A percentile compares a stretch with the other conserved stretches of the same genome.
Conservation (phyloP, 2,113 vertebrate genomes). For the Cinclus cinclus region DNA sequence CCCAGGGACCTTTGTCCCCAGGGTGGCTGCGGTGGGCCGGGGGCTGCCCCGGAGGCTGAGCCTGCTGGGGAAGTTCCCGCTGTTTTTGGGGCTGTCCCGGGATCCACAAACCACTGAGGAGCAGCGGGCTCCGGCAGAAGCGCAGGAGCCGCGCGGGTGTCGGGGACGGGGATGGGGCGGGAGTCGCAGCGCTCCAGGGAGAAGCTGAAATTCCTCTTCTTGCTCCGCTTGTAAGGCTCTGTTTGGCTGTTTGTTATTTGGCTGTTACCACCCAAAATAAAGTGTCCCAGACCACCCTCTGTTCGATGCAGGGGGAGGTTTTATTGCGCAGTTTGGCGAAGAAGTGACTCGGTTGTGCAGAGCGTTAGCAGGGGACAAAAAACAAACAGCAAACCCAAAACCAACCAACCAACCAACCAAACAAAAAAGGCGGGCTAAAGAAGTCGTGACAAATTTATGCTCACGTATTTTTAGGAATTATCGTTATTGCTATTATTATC, state of each 20-base stretch:
- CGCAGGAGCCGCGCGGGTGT: rapidly evolving
- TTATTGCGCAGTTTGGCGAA: not conserved
- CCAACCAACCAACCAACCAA: too few relatives aligned
- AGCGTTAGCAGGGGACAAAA: not conserved
- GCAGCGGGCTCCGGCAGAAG: rapidly evolving
- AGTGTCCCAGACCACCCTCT: not conserved
- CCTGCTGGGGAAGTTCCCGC: rapidly evolving
- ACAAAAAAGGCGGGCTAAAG: not conserved
- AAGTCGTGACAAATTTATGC: not conserved
- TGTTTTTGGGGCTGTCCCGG: rapidly evolving
- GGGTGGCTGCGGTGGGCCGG: too few relatives aligned
- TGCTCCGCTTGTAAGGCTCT: not conserved
- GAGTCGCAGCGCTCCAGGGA: rapidly evolving
- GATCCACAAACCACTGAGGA: rapidly evolving
- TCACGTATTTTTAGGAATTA: too few relatives aligned
- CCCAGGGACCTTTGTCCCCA: too few relatives aligned
- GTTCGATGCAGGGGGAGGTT: rapidly evolving
- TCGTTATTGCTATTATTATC: too few relatives aligned
- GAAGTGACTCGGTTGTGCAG: not conserved
- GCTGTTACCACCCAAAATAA: not conserved
- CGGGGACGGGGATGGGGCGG: not conserved
- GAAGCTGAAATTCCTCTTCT: not conserved
- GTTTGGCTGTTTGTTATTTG: too few relatives aligned
- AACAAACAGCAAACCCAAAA: too few relatives aligned
- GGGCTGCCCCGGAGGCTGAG: rapidly evolving